Evolutionary conservation across 1,140 invertebrate species (phyloP).

Genomic region (Thaumetopoea pityocampa): DNA sequence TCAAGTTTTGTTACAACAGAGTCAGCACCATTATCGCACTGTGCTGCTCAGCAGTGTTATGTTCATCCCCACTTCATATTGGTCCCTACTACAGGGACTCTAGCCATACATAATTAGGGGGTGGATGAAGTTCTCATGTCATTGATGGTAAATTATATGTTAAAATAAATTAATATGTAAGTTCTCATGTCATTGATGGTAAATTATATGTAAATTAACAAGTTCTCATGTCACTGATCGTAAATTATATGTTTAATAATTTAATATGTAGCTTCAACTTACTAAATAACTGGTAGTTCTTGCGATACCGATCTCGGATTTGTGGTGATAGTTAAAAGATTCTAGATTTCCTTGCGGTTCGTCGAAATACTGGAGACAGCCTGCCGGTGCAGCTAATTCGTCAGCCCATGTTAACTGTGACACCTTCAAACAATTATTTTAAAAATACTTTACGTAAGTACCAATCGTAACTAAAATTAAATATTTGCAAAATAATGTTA

Average conservation of each 20-base stretch:
- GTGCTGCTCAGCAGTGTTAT: no score
- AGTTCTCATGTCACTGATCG: background rate
- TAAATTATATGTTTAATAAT: no score
- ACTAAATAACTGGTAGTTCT: conserved; percentile 77
- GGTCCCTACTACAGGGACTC: no score
- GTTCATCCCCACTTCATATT: no score
- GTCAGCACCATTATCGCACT: no score
- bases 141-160: background rate
- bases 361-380: conserved; percentile 84
- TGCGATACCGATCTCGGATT: conserved; percentile 70
- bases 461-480: background rate
- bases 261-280: no score
- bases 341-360: conserved; percentile 78
- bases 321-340: conserved; percentile 84
- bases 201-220: background rate
- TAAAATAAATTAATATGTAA: no score
- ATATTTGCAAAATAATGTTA: conserved; percentile 36
- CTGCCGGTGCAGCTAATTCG: conserved; percentile 65
- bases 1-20: no score
- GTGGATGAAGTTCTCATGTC: no score
- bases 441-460: background rate
- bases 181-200: no score
- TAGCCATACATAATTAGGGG: no score
- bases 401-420: conserved; percentile 43
- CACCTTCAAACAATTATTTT: conserved; percentile 28